Evolutionary conservation across 2,113 vertebrate genomes (phyloP), one percentile per base, ranked within the genome.

Genomic region (Pongo abelii): DNA sequence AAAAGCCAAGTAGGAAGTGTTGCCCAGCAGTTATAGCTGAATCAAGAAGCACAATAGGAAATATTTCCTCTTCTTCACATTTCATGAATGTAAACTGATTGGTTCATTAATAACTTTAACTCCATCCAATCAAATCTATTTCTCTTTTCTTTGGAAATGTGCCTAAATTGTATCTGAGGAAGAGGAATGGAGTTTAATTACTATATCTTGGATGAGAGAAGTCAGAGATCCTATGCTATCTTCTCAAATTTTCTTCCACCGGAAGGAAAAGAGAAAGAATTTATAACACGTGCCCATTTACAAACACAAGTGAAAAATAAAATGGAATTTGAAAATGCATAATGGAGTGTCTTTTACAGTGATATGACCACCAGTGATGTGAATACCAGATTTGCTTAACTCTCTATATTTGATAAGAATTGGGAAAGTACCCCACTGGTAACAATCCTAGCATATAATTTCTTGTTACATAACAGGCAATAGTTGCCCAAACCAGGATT

Each of bases 171-270:
- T 78, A 94, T 55, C 72, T 59, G 83, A 59, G 12, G 25, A 32
- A 80, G 40, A 88, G 46, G 84, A 84, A 89, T 43, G 18, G 77
- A 43, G 38, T 94, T 93, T 89, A 86, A 75, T 97, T 30, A 84
- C 83, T 78, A 7, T 2, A 40, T 61, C 91, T 38, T 11, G 43
- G 79, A 80, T 4, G 55, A 83, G 40, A 81, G 78, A 64, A 84
- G 69, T 20, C 35, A 7, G 79, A 72, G 75, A 81, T 94, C 87
- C 16, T 8, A 4, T 77, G 50, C 48, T 91, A 50, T 43, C 89
- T 72, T 55, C 90, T 83, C 84, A 27, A 14, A 3, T 87, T 94
- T 46, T 84, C 70, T 91, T 55, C 20, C 67, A n/a, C 57, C n/a
- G 0, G 80, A 64, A 69, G 50, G n/a, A 14, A 78, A 35, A 69